Conservation (phyloP, 2,797 vertebrate species). For the Dermochelys coriacea region DNA sequence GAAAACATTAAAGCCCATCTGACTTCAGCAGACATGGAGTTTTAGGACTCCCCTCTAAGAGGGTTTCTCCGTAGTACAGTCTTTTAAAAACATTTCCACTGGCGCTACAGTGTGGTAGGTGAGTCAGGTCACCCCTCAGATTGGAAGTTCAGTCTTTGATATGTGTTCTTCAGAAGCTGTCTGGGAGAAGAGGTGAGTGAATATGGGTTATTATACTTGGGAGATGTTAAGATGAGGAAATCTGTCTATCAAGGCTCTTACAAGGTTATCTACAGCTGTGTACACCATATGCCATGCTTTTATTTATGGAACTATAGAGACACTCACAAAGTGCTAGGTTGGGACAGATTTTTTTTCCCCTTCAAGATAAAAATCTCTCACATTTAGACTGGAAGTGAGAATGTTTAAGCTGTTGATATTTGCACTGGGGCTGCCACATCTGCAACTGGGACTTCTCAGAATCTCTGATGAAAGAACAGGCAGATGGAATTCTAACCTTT, state of each 20-base stretch:
- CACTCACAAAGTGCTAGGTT: slow-evolving; percentile 49
- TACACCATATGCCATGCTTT: not conserved
- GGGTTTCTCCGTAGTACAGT: not conserved
- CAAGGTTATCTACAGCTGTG: not conserved
- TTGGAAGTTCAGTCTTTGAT: not conserved
- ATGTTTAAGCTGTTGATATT: slow-evolving; percentile 47
- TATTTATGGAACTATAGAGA: slow-evolving; percentile 42
- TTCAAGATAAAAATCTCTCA: slow-evolving; percentile 39
- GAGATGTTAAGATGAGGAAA: slow-evolving; percentile 20
- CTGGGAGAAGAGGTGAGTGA: not conserved
- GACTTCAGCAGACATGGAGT: not conserved
- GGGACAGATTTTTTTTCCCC: slow-evolving; percentile 1
- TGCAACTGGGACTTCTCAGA: slow-evolving; percentile 55
- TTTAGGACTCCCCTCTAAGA: not conserved
- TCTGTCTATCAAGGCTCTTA: not conserved
- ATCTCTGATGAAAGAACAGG: slow-evolving; percentile 53
- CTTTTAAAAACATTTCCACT: not conserved
- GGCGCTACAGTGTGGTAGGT: not conserved
- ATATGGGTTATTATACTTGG: not conserved
- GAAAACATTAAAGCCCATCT: not conserved
- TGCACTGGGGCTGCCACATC: slow-evolving; percentile 56
- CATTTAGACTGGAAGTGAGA: slow-evolving; percentile 48
- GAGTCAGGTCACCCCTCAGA: not conserved
- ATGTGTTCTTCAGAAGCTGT: slow-evolving; percentile 1
- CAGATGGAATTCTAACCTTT: slow-evolving; percentile 77